These are phyloP conservation scores for Fissipunctia ypsillon DNA, from an alignment of 2,888 invertebrate genomes.

Conservation along the genomic window DNA sequence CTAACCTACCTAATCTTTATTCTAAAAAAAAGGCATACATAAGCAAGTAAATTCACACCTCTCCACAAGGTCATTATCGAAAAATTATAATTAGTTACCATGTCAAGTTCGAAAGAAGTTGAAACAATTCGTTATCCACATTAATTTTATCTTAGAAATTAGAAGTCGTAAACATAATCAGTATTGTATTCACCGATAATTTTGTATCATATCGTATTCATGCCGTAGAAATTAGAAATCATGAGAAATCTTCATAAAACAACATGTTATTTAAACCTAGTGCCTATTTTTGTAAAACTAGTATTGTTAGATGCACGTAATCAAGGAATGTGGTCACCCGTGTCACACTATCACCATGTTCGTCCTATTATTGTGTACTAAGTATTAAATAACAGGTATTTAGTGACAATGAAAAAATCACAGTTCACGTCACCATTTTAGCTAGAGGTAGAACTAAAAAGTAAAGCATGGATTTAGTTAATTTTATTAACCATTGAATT, in stretches of 20 bases:
- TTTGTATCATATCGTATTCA: slow-evolving; percentile 30
- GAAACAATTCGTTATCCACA: not conserved
- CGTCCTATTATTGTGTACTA: slow-evolving; percentile 23
- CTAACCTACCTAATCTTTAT: not conserved
- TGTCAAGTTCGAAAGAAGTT: slow-evolving; percentile 6
- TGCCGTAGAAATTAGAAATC: slow-evolving; percentile 40
- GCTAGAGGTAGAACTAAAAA: slow-evolving; percentile 55
- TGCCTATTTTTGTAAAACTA: slow-evolving; percentile 32
- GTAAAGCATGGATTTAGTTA: slow-evolving; percentile 65
- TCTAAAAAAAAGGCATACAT: too few relatives aligned
- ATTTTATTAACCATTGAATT: slow-evolving; percentile 33
- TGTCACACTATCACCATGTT: slow-evolving; percentile 53
- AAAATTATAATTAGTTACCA: not conserved
- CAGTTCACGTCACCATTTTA: slow-evolving; percentile 55
- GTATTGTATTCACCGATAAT: slow-evolving; percentile 25
- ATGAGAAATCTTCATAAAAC: slow-evolving; percentile 13
- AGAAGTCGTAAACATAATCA: slow-evolving; percentile 28
- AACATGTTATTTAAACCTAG: slow-evolving; percentile 3
- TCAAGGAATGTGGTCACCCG: slow-evolving; percentile 37
- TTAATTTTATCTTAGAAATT: slow-evolving; percentile 37
- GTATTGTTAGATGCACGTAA: slow-evolving; percentile 55
- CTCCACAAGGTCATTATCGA: not conserved
- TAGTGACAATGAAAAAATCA: slow-evolving; percentile 46
- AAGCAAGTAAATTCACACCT: too few relatives aligned
- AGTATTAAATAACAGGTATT: slow-evolving; percentile 37